These are phyloP conservation scores for Schizotus pectinicornis DNA, from an alignment of 2,888 invertebrate species.

Conservation along the genomic window DNA sequence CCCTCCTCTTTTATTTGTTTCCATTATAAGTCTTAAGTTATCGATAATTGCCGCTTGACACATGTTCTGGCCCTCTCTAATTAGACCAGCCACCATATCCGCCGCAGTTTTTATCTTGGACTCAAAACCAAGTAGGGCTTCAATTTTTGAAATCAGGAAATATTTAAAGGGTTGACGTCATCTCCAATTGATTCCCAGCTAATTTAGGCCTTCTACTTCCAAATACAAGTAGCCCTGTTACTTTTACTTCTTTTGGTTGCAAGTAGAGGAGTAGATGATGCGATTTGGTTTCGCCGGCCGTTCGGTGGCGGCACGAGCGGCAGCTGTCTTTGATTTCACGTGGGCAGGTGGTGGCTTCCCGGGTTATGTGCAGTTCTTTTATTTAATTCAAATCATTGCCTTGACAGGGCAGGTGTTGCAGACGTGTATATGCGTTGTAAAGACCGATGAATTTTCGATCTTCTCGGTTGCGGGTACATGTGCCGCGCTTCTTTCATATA, in stretches of 20 bases:
- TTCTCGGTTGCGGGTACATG: no score
- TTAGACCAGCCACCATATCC: constrained; percentile 5
- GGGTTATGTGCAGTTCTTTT: constrained; percentile 25
- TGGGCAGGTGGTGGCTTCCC: constrained; percentile 25
- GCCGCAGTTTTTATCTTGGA: not conserved
- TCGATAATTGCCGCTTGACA: constrained; percentile 19
- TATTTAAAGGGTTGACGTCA: no score
- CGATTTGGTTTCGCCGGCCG: constrained; percentile 1
- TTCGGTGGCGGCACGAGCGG: constrained; percentile 22
- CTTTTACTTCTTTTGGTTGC: no score
- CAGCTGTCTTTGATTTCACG: constrained; percentile 31
- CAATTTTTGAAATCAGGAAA: no score
- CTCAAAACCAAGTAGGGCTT: not conserved
- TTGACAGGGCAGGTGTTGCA: constrained; percentile 27
- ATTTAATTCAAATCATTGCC: constrained; percentile 30
- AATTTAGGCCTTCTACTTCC: no score
- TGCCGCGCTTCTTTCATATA: constrained; percentile 15
- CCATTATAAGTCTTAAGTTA: constrained; percentile 28
- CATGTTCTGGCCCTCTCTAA: constrained; percentile 9
- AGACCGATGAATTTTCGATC: constrained; percentile 15
- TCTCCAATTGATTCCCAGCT: no score
- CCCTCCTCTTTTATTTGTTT: constrained; percentile 31
- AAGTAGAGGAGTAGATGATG: not conserved
- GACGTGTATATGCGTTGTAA: constrained; percentile 10
- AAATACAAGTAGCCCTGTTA: no score